phyloP scores from a whole-genome alignment of 2,888 invertebrate genomes.

The Xanthorhoe spadicearia region DNA sequence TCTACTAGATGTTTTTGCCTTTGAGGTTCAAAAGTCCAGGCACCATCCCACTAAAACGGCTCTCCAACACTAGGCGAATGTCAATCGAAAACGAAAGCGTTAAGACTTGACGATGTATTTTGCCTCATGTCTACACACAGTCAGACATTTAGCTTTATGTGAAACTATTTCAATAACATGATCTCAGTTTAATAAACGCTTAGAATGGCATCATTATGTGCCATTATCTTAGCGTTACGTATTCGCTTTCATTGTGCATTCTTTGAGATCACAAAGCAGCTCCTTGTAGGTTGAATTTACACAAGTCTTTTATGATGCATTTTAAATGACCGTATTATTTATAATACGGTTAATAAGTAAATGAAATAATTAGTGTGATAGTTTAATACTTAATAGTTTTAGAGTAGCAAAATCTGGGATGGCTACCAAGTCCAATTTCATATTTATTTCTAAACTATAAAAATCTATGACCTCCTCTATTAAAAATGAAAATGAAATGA shows the following conservation, averaged over 20 bases:
- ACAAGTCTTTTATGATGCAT: background rate
- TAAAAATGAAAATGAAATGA: too few species aligned
- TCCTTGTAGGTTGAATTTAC: constrained; percentile 24
- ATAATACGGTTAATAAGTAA: too few species aligned
- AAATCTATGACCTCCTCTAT: too few species aligned
- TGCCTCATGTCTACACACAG: background rate
- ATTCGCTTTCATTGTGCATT: constrained; percentile 34
- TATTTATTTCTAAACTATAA: too few species aligned
- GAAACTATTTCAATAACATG: constrained; percentile 17
- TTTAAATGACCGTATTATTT: background rate
- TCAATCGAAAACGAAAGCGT: constrained; percentile 5
- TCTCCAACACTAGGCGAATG: background rate
- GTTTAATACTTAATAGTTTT: too few species aligned
- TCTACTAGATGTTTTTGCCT: too few species aligned
- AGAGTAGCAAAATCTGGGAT: too few species aligned
- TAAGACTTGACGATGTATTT: background rate
- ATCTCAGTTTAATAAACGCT: constrained; percentile 29
- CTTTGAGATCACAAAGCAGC: constrained; percentile 27
- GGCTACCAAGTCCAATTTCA: too few species aligned
- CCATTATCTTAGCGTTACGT: constrained; percentile 28
- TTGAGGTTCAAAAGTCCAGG: too few species aligned
- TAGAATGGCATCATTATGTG: constrained; percentile 25
- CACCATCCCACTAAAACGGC: too few species aligned
- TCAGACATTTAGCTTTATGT: background rate
- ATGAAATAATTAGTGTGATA: too few species aligned